Percentiles rank a stretch among this genome's conserved stretches.
These are phyloP conservation scores for Cataglyphis altisquamis DNA, from an alignment of 2,888 invertebrate genomes.

Conservation along the genomic window DNA sequence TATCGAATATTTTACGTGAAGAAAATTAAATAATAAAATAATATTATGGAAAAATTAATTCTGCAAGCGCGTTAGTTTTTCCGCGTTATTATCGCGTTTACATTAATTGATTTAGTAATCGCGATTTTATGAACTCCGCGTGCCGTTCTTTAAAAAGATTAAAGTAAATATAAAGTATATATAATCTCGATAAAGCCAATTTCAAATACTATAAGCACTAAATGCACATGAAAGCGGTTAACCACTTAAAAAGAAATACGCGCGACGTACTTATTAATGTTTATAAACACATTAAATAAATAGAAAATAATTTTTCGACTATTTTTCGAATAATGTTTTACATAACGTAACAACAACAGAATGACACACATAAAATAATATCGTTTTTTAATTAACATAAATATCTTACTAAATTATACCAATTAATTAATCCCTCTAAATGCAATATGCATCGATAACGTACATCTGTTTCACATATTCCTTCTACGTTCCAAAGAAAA, in stretches of 20 bases:
- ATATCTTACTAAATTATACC: conserved; percentile 28
- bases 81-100: not conserved
- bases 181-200: conserved; percentile 43
- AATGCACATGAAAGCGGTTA: conserved; percentile 40
- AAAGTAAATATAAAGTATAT: conserved; percentile 24
- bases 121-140: conserved; percentile 39
- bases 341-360: conserved; percentile 42
- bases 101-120: not conserved
- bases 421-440: conserved; percentile 31
- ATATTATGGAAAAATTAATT: conserved; percentile 30
- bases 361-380: conserved; percentile 46
- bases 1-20: conserved; percentile 1
- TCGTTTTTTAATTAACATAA: conserved; percentile 30
- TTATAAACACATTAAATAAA: conserved; percentile 24
- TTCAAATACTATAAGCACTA: conserved; percentile 46
- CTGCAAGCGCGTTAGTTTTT: not conserved
- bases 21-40: conserved; percentile 6
- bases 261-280: conserved; percentile 31
- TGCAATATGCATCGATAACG: conserved; percentile 42
- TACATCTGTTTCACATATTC: conserved; percentile 17
- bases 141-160: conserved; percentile 29
- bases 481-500: conserved; percentile 28
- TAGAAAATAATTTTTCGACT: conserved; percentile 20
- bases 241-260: conserved; percentile 21
- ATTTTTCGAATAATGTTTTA: conserved; percentile 33